These are phyloP conservation scores for Diorhabda elongata DNA, from an alignment of 1,140 invertebrate genomes.

Conservation along the genomic window DNA sequence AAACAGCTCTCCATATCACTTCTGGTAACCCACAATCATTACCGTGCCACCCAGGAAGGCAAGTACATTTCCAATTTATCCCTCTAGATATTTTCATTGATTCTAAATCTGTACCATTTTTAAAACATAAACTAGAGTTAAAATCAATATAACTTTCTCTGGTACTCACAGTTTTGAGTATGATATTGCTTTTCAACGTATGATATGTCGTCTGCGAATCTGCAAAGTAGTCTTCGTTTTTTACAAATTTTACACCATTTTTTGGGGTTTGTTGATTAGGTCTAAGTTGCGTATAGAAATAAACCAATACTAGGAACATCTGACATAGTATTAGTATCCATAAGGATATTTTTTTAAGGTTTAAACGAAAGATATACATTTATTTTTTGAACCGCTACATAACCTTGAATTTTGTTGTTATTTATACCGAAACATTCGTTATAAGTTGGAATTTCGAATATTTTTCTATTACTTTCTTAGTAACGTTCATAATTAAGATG, in stretches of 20 bases:
- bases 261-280: conserved; percentile 2
- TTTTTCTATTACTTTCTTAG: background rate
- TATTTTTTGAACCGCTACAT: conserved; percentile 12
- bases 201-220: conserved; percentile 37
- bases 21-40: conserved; percentile 63
- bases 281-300: conserved; percentile 36
- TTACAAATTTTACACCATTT: conserved; percentile 23
- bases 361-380: conserved; percentile 37
- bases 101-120: conserved; percentile 51
- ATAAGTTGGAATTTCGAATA: background rate
- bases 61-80: conserved; percentile 51
- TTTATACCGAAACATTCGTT: background rate
- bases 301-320: conserved; percentile 36
- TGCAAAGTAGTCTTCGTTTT: background rate
- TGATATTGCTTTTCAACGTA: conserved; percentile 43
- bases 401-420: conserved; percentile 11
- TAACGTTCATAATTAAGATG: conserved; percentile 12
- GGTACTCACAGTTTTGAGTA: conserved; percentile 46
- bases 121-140: conserved; percentile 54
- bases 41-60: conserved; percentile 60
- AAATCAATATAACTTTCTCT: conserved; percentile 48
- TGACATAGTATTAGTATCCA: conserved; percentile 35
- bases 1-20: conserved; percentile 61
- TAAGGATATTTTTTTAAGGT: conserved; percentile 36
- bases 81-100: conserved; percentile 43